phyloP scores from a whole-genome alignment of 1,140 invertebrate species.

The Phymorhynchus buccinoides region DNA sequence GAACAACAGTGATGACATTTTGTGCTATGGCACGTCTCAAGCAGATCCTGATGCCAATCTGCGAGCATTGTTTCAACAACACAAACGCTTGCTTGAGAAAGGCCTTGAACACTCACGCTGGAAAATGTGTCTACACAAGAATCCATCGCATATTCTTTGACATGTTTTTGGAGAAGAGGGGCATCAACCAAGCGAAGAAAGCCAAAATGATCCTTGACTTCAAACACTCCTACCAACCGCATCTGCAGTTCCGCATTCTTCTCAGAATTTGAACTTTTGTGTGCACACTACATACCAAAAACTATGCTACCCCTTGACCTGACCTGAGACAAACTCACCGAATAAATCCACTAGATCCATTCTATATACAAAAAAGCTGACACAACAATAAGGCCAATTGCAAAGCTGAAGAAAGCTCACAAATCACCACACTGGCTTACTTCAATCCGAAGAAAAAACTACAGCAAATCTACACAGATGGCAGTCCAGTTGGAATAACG shows the following conservation, averaged over 20 bases:
- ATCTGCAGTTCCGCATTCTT: slow-evolving; percentile 46
- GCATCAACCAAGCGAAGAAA: slow-evolving; percentile 37
- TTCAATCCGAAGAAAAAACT: slow-evolving; percentile 45
- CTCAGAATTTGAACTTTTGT: slow-evolving; percentile 50
- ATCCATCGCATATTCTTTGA: slow-evolving; percentile 54
- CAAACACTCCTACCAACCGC: slow-evolving; percentile 32
- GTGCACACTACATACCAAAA: slow-evolving; percentile 37
- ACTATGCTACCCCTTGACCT: slow-evolving; percentile 31
- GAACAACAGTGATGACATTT: slow-evolving; percentile 57
- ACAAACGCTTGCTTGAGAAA: slow-evolving; percentile 44
- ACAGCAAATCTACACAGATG: slow-evolving; percentile 44
- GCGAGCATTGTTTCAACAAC: slow-evolving; percentile 47
- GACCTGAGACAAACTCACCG: slow-evolving; percentile 31
- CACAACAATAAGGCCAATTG: slow-evolving; percentile 40
- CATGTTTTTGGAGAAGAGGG: slow-evolving; percentile 47
- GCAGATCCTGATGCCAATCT: slow-evolving; percentile 55
- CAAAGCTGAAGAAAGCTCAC: slow-evolving; percentile 39
- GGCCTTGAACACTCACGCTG: slow-evolving; percentile 53
- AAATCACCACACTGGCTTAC: slow-evolving; percentile 45
- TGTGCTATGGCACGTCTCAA: slow-evolving; percentile 43
- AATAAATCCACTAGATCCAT: slow-evolving; percentile 36
- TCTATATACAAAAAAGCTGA: slow-evolving; percentile 37
- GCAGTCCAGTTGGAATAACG: slow-evolving; percentile 48
- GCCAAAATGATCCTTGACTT: slow-evolving; percentile 39
- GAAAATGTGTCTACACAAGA: slow-evolving; percentile 53